A percentile compares a stretch with the other conserved stretches of the same genome.
Conservation (phyloP, 2,113 vertebrate species). For the Cebidichthys violaceus region DNA sequence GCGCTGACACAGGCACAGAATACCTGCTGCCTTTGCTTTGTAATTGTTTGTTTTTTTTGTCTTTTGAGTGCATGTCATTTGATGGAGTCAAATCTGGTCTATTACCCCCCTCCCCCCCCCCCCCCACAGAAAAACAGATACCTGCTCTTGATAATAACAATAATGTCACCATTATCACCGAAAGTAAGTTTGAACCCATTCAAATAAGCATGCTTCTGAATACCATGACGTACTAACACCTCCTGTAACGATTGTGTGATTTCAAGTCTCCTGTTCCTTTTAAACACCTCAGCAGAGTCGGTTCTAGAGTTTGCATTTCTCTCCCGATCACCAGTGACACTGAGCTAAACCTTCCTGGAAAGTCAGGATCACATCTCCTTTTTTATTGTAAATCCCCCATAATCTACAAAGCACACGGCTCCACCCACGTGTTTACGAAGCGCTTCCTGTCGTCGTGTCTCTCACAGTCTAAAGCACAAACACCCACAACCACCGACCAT, state of each 20-base stretch:
- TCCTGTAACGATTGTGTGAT: background rate
- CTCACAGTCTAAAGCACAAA: conserved; percentile 71
- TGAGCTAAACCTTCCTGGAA: background rate
- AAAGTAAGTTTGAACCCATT: conserved; percentile 10
- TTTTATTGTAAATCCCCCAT: too few species aligned
- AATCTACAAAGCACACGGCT: background rate
- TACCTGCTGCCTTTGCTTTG: conserved; percentile 26
- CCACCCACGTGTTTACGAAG: background rate
- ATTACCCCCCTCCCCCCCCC: background rate
- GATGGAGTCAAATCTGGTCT: conserved; percentile 32
- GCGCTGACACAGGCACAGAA: conserved; percentile 19
- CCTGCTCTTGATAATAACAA: conserved; percentile 15
- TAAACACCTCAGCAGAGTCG: too few species aligned
- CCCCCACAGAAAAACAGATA: conserved; percentile 5
- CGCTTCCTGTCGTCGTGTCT: conserved; percentile 10
- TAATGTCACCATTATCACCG: conserved; percentile 14
- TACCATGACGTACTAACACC: conserved; percentile 34
- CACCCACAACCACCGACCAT: too few species aligned
- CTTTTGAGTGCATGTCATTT: conserved; percentile 58
- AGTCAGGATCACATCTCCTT: background rate
- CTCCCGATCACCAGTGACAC: background rate
- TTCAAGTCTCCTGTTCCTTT: too few species aligned
- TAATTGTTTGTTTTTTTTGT: background rate
- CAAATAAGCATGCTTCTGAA: conserved; percentile 43
- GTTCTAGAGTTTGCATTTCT: background rate